Evolutionary conservation across 1,140 invertebrate species (phyloP), one percentile per base, ranked within the genome.

Genomic region (fruit fly (Drosophila melanogaster)): DNA sequence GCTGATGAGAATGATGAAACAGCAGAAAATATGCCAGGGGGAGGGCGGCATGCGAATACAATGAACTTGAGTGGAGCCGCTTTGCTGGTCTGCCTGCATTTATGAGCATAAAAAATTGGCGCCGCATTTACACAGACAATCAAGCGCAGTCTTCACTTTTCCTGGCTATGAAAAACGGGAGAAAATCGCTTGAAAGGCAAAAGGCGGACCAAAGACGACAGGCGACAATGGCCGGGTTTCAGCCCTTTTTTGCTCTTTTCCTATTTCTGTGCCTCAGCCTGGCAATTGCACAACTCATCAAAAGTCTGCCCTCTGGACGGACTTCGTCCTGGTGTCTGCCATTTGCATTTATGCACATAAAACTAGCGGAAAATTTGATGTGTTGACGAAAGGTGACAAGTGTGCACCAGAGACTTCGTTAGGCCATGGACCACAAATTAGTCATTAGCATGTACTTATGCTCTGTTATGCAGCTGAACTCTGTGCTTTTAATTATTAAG

Each of bases 91-190:
- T 49, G 58, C 51, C 67, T 87, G 79, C 84, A 89, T 89, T 89
- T 84, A 89, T 89, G 79, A 84, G 84, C 65, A 84, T 89, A 89
- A 89, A 89, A 89, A 89, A 89, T 89, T 89, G 84, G 64, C 84
- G 77, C 64, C 64, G 77, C 84, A 87, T 87, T 89, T 87, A 74
- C 72, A 87, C 81, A 85, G 81, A 85, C 81, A 75, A 65, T 76
- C 70, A 75, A 56, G 51, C 71, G 61, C 72, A 76, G 54, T 65
- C 47, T 61, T 79, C 40, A 50, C 53, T 67, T 66, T 75, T 67
- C 54, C 46, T 46, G 40, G 6, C 47, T 24, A 15, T 58, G 22
- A 22, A n/a, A 47, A 47, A 19, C 15, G 26, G 19, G 38, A 44
- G 46, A 49, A 70, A 77, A 85, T 77, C 70, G 74, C 57, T 86